Base-by-base conservation (phyloP, 2,797 vertebrate genomes). In the Fistularia tabacaria region DNA sequence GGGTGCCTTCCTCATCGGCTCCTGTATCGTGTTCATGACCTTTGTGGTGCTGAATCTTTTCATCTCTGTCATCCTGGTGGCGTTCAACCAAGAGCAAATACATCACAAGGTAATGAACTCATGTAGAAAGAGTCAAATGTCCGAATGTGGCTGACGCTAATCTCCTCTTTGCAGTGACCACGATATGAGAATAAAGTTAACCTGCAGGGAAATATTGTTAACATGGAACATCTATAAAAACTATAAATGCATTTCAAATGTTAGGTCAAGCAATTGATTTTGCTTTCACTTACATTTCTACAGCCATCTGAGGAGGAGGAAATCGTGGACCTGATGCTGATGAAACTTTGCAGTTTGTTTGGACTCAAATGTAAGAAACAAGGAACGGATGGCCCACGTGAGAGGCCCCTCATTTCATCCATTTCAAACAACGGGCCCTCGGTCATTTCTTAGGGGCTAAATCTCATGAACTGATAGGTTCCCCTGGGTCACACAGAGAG, bases 31-130 rank as follows among this genome's bases (percentile, higher is more conserved):
- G 74, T 98, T 98, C 70, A 94, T 98, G 95, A 98, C 94, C 0
- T 98, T 98, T 76, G 94, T 98, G 73, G 94, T 98, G 45, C 80
- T 99, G 72, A 98, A 99, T 82, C 92, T 98, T 43, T 98, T 98
- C 69, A 95, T 99, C 84, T 98, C 96, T 0, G 95, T 96, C 69
- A 97, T 99, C 73, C 85, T 98, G 65, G 95, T 98, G 80, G 95
- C 96, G 45, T 99, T 98, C 76, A 95, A 86, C 38, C 90, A 98
- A 80, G 96, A 98, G 66, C 95, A 98, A 83, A 92, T 92, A 71
- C 85, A 93, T 77, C 92, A 94, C 74, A 90, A 96, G 93, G 96
- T 88, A 79, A 73, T 44, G 56, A 7, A 36, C 3, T 6, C 38
- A 50, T 10, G 36, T 15, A 41, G n/a, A 40, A 68, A 66, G 60